Base-by-base conservation (phyloP, 2,797 vertebrate genomes). In the Poecilia gillii region DNA sequence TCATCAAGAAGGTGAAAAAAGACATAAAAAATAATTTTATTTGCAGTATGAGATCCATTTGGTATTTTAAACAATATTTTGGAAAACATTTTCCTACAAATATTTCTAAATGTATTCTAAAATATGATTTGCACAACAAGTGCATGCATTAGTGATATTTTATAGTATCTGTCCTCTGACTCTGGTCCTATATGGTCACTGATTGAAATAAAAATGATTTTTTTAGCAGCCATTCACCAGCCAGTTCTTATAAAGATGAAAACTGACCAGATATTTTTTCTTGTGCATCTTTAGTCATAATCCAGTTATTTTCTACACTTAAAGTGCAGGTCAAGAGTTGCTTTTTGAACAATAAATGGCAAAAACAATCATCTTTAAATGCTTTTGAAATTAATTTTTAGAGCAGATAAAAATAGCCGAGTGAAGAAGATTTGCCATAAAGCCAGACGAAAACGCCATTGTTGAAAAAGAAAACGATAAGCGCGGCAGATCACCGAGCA, bases 401-500 rank as follows among this genome's bases (percentile, higher is more conserved):
- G 66, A 76, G 36, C 39, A 77, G 72, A 75, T 25, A 45, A 41
- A 28, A 62, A 81, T 66, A 25, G 74, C 43, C 51, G 70, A 74
- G 74, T 8, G 43, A 51, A 31, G 73, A n/a, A 9, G 77, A 85
- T 75, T 43, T 75, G 6, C n/a, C 75, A 77, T 77, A 62, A 78
- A 82, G 55, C 78, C 81, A 82, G 75, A 71, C 18, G 75, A 81
- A 46, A 75, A 55, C 23, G 33, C 28, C 39, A 75, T 82, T 81
- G 75, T 84, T 70, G 49, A 20, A 43, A 31, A 59, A 59, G 4
- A 59, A 59, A 62, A 51, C 47, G 20, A 47, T 75, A 84, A 86
- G 81, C 77, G 81, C 64, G 73, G 74, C 28, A 83, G 74, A 84
- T n/a, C 72, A 76, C 47, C 71, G 80, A 71, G 80, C 79, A 83